A percentile compares a stretch with the other conserved stretches of the same genome.
Conservation (phyloP, 1,140 invertebrate genomes). For the Lethrus apterus region DNA sequence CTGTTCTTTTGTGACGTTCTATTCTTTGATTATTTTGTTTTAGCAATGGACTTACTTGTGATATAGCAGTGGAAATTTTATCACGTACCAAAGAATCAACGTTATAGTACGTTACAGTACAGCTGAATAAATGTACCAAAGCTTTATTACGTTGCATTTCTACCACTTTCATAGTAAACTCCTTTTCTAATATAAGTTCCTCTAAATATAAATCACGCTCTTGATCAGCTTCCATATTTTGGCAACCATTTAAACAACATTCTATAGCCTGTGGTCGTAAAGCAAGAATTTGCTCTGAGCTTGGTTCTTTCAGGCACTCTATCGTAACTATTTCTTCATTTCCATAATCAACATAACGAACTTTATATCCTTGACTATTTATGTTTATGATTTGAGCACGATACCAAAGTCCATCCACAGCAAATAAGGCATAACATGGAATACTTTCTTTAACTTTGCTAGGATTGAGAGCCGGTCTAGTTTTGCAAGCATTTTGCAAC, state of each 20-base stretch:
- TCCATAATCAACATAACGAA: constrained; percentile 73
- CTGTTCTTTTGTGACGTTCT: constrained; percentile 30
- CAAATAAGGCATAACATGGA: constrained; percentile 66
- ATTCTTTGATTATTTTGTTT: constrained; percentile 34
- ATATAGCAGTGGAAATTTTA: constrained; percentile 29
- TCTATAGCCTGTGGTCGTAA: constrained; percentile 66
- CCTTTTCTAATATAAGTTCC: constrained; percentile 42
- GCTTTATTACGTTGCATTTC: constrained; percentile 42
- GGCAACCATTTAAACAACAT: constrained; percentile 57
- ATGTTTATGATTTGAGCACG: constrained; percentile 52
- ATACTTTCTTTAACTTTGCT: constrained; percentile 48
- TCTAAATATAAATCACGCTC: constrained; percentile 43
- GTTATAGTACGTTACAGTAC: constrained; percentile 28
- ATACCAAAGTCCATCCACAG: constrained; percentile 65
- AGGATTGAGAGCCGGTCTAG: constrained; percentile 40
- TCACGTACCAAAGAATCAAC: constrained; percentile 35
- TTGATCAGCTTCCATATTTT: constrained; percentile 37
- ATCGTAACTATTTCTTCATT: constrained; percentile 60
- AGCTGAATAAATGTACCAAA: constrained; percentile 49
- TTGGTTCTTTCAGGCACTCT: constrained; percentile 53
- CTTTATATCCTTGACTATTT: constrained; percentile 43
- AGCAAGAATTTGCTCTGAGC: constrained; percentile 52
- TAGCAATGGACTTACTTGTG: constrained; percentile 33
- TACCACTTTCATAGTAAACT: constrained; percentile 50
- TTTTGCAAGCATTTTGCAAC: constrained; percentile 40